A percentile compares a stretch with the other conserved stretches of the same genome.
phyloP scores from a whole-genome alignment of 2,888 invertebrate genomes.

The Diarsia dahlii region DNA sequence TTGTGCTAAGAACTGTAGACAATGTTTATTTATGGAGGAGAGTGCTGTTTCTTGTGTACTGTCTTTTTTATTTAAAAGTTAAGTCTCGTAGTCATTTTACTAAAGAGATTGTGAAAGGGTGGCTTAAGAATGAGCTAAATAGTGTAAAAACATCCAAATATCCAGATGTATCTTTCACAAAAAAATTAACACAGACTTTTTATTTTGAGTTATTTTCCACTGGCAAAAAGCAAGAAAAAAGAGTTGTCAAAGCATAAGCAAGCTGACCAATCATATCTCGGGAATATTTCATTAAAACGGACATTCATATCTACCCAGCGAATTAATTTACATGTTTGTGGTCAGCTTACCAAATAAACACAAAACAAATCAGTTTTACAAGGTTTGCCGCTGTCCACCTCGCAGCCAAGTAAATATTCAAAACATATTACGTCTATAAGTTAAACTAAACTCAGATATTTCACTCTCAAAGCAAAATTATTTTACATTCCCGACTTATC shows the following conservation, averaged over 20 bases:
- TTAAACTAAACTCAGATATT: constrained; percentile 38
- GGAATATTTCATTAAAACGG: not conserved
- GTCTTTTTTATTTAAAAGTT: constrained; percentile 16
- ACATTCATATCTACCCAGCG: not conserved
- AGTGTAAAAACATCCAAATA: not conserved
- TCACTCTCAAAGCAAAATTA: constrained; percentile 56
- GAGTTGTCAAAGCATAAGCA: not conserved
- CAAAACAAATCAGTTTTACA: not conserved
- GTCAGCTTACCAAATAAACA: constrained; percentile 15
- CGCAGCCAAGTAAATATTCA: constrained; percentile 12
- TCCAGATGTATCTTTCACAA: not conserved
- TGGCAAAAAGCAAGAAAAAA: not conserved
- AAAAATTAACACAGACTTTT: not conserved
- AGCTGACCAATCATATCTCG: not conserved
- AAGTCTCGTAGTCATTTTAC: not conserved
- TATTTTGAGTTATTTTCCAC: not conserved
- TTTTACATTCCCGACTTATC: constrained; percentile 59
- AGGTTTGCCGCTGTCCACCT: constrained; percentile 6
- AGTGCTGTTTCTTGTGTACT: constrained; percentile 27
- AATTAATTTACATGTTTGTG: not conserved
- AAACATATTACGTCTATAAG: constrained; percentile 16
- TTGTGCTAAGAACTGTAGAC: constrained; percentile 73
- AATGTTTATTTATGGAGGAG: constrained; percentile 57
- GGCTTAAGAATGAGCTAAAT: not conserved
- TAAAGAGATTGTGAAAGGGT: not conserved